Evolutionary conservation across 2,113 vertebrate genomes (phyloP), one percentile per base, ranked within the genome.

Genomic region (Pardalotus punctatus): DNA sequence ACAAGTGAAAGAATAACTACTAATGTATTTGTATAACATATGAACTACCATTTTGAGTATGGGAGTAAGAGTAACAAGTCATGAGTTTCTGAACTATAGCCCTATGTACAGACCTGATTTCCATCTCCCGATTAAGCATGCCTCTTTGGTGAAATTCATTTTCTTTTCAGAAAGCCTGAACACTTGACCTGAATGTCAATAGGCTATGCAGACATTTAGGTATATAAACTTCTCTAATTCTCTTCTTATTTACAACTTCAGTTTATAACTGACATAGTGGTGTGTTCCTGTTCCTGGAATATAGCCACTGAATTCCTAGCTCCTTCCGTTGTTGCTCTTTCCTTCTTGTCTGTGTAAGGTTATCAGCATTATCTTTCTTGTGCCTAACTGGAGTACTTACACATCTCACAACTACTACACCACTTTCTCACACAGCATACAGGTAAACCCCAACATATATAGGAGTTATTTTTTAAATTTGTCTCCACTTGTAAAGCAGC

Each of bases 361-460:
- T 61, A 74, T n/a, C 13, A 60, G 5, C 31, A 47, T 74, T 60
- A 60, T 28, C 29, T 54, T 73, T 47, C 35, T 38, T 54, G 20
- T 57, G 19, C 5, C 38, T 76, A 53, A 62, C 12, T 79, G 13
- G 12, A 61, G 16, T 33, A 71, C 35, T 66, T 73, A 45, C 10
- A 20, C 23, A 62, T 23, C 6, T 3, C 45, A 66, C 27, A 69
- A 40, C 6, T 51, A 29, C 47, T 33, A 16, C 14, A 65, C 2
- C 4, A 14, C 2, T 82, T 74, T 66, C 16, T 66, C n/a, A 65
- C 0, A 2, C 42, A 70, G n/a, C 1, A 0, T 8, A 14, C 14
- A 47, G 6, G 3, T 40, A 38, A 94, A 64, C 3, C 2, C 12
- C 11, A 66, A 31, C 3, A 64, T 31, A 60, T 4, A 42, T 4